Base-by-base conservation (phyloP, 2,888 invertebrate genomes). In the Didymodactylos carnosus region DNA sequence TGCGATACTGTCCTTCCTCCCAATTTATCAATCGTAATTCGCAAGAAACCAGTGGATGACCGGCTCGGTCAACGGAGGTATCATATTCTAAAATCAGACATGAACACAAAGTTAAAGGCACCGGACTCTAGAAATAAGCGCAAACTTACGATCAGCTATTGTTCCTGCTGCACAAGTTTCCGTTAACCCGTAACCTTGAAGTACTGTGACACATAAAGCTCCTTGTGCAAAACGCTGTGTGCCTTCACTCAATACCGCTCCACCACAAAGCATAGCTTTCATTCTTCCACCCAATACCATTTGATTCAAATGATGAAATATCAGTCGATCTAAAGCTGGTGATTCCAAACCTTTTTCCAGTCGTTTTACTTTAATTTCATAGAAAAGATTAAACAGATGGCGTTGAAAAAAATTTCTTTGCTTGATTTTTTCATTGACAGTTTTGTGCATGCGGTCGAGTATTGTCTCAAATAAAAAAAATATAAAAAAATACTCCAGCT, bases 121-220 rank as follows among this genome's bases (percentile, higher is more conserved):
- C 19, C 19, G 16, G 13, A 43, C 19, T 13, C 14, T 19, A 23
- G 13, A 23, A 84, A n/a, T n/a, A 35, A 62, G 7, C 1, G 25
- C 7, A 29, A 8, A n/a, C 62, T 11, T 14, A 62, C 62, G n/a
- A 62, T 62, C 62, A n/a, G 62, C 62, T n/a, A 62, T 77, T 4
- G 84, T 82, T 70, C 94, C 94, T 79, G 92, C 91, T 1, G 94
- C 94, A 78, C 91, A 90, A 23, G 95, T 94, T 87, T 98, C 97
- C 0, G 97, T 98, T 76, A 97, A 88, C 2, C 97, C 97, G 84
- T 97, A 97, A 72, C 95, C 97, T 81, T 92, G 92, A 75, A 91
- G 88, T 69, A 97, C 88, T 76, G 89, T 89, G 76, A 91, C 89
- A 83, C 94, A 94, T 77, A 97, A 87, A 82, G 94, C 94, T 76